phyloP scores from a whole-genome alignment of 2,797 vertebrate species.

The Morelia viridis region DNA sequence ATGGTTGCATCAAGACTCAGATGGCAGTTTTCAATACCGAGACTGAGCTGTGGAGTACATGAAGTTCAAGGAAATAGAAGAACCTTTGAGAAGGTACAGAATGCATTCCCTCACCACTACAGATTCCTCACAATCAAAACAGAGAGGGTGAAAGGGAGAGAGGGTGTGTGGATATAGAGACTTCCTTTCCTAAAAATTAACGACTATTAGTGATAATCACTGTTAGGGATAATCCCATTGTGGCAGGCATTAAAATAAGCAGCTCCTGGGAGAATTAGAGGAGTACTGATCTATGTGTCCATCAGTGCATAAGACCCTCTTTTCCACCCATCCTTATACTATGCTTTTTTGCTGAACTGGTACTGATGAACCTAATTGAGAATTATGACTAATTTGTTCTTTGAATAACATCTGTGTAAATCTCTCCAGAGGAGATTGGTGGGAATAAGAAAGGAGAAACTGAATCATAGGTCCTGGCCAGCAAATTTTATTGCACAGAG shows the following conservation, averaged over 20 bases:
- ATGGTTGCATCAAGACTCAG: not conserved
- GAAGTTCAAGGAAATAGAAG: not conserved
- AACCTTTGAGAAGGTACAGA: not conserved
- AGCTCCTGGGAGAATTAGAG: not conserved
- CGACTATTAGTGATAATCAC: not conserved
- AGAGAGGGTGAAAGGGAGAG: not conserved
- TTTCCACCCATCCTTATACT: not conserved
- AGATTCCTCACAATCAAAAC: not conserved
- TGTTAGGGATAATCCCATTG: not conserved
- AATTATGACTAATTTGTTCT: constrained; percentile 80
- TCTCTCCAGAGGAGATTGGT: constrained; percentile 34
- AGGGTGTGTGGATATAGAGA: not conserved
- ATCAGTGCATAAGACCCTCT: not conserved
- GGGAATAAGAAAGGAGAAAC: constrained; percentile 29
- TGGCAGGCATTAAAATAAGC: not conserved
- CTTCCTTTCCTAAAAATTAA: not conserved
- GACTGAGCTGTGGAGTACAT: not conserved
- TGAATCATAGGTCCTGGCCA: constrained; percentile 45
- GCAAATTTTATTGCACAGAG: constrained; percentile 14
- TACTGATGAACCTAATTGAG: constrained; percentile 52
- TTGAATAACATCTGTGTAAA: constrained; percentile 63
- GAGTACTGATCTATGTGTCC: not conserved
- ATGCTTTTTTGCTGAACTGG: constrained; percentile 14
- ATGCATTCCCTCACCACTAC: not conserved
- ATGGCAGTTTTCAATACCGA: not conserved